Conservation (phyloP, 2,797 vertebrate species). For the Menidia menidia region DNA sequence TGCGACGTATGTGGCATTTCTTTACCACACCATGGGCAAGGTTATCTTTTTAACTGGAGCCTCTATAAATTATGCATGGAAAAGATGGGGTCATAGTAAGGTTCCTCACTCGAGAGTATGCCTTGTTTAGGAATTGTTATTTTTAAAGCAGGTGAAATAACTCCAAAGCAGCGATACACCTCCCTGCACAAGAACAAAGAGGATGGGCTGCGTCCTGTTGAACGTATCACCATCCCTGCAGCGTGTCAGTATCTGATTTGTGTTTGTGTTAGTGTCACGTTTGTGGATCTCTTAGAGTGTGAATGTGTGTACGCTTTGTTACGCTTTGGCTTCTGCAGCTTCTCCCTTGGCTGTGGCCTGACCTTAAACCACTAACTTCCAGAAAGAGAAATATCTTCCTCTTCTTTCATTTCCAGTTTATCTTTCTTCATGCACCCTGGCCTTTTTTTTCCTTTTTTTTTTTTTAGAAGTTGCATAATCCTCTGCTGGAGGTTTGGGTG, state of each 20-base stretch:
- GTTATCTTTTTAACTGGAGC: slow-evolving; percentile 48
- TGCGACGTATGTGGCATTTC: slow-evolving; percentile 31
- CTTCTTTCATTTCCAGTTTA: slow-evolving; percentile 34
- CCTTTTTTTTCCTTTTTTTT: slow-evolving; percentile 68
- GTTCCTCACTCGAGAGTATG: slow-evolving; percentile 43
- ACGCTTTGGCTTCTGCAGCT: slow-evolving; percentile 38
- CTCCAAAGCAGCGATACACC: slow-evolving; percentile 23
- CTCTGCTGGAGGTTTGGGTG: slow-evolving; percentile 63
- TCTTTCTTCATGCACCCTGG: slow-evolving; percentile 51
- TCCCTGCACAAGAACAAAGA: slow-evolving; percentile 18
- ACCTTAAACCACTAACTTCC: slow-evolving; percentile 58
- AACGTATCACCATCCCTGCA: slow-evolving; percentile 15
- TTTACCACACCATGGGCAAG: slow-evolving; percentile 19
- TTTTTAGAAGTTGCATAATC: slow-evolving; percentile 61
- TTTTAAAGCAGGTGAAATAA: slow-evolving; percentile 47
- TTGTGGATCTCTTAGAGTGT: slow-evolving; percentile 16
- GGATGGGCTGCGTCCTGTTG: slow-evolving; percentile 1
- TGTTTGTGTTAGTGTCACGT: slow-evolving; percentile 27
- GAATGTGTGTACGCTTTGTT: slow-evolving; percentile 47
- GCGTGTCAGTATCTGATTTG: slow-evolving; percentile 25
- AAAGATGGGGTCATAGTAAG: slow-evolving; percentile 60
- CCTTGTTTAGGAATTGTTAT: slow-evolving; percentile 59
- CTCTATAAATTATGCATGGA: slow-evolving; percentile 71
- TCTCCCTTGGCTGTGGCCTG: slow-evolving; percentile 39
- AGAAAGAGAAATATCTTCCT: slow-evolving; percentile 17